Evolutionary conservation across 2,113 vertebrate species (phyloP).

Genomic region (Willisornis vidua): DNA sequence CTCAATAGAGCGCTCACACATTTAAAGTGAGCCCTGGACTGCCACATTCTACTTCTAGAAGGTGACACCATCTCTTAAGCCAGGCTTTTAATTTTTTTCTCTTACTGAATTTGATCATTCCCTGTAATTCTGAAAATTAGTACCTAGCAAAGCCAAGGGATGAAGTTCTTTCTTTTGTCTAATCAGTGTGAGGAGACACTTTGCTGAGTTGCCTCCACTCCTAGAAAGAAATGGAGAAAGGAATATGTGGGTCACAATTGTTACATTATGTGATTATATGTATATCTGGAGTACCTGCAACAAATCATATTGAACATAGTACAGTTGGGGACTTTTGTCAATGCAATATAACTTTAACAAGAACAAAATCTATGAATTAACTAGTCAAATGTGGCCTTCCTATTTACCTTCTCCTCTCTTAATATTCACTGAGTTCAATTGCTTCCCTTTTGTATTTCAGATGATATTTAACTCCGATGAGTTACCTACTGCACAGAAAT

Average conservation of each 20-base stretch:
- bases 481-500: background rate
- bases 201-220: background rate
- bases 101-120: background rate
- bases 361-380: background rate
- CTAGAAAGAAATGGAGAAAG: background rate
- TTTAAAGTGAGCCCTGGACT: background rate
- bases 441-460: background rate
- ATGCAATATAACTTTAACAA: background rate
- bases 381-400: background rate
- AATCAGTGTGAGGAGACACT: background rate
- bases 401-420: background rate
- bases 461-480: background rate
- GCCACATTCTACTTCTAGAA: background rate
- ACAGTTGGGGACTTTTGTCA: background rate
- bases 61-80: background rate
- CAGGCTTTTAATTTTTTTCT: background rate
- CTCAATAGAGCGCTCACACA: background rate
- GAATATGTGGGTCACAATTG: accelerated
- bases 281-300: background rate
- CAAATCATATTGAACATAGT: background rate
- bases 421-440: background rate
- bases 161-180: background rate
- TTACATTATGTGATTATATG: background rate
- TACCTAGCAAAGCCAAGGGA: background rate
- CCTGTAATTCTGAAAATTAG: background rate